Evolutionary conservation across 1,140 invertebrate species (phyloP), one percentile per base, ranked within the genome.

Genomic region (Drosophila rhopaloa): DNA sequence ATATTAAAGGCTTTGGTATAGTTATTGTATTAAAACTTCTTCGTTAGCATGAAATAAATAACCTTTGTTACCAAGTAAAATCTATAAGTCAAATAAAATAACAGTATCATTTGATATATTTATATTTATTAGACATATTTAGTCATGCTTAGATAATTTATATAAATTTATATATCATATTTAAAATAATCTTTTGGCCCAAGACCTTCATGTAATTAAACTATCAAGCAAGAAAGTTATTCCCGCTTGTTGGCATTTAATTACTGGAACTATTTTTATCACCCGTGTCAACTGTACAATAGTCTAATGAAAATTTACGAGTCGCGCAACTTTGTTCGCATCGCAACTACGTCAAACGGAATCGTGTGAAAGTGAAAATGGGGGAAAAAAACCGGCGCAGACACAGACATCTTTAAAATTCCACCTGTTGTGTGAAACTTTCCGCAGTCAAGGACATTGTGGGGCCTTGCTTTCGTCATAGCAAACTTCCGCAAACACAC

Each of bases 401-500:
- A 51, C 57, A 48, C 38, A 16, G n/a, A 27, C 44, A 63, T 55
- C 73, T 43, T 67, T 58, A 63, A 79, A 76, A 62, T 66, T 80
- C 73, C 84, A 88, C 84, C 84, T 88, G 84, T 88, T 88, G 84
- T 80, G 38, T 29, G 37, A 58, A 70, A 72, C 68, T 72, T 72
- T 71, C 68, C 66, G 62, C 62, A 74, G 80, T 88, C 84, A 88
- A 88, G 84, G 84, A 72, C 84, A 60, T n/a, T 38, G 19, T 29
- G n/a, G 47, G 41, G 53, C 54, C 35, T 41, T 83, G 84, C 84
- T 89, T 88, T 88, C 84, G 84, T 88, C 84, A 89, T 83, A 56
- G 74, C 63, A 48, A 16, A 58, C 58, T 68, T 73, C 54, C 67
- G 70, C 79, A 41, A 65, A 67, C 44, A 48, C 60, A 65, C 54